Evolutionary conservation across 2,113 vertebrate genomes (phyloP), one percentile per base, ranked within the genome.

Genomic region (Rousettus leschenaultii): DNA sequence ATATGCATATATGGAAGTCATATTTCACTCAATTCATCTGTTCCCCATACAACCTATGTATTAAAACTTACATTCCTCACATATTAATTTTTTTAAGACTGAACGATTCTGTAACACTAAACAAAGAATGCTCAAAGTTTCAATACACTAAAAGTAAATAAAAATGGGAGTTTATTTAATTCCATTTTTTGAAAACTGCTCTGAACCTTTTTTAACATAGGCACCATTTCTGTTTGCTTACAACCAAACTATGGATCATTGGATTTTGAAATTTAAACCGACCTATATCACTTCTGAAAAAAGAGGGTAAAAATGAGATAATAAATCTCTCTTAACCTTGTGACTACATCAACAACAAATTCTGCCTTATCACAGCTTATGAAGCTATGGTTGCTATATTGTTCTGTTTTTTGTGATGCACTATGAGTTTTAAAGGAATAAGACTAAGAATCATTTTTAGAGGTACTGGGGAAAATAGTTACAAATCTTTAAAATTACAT

Each of bases 401-500:
- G 15, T 77, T 97, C 93, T 79, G 77, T 96, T 94, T 90, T 92
- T 90, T 92, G 40, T 51, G 61, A 22, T 51, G 38, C 86, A 89
- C 33, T 48, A 77, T 59, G 35, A 86, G 83, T 84, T 95, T 97
- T 89, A 94, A 83, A 93, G 35, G 15, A 87, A 45, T 88, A 94
- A 86, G 14, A 93, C 0, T 61, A 87, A 92, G 43, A 98, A 95
- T 53, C 63, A 66, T 66, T 91, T 55, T 86, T 22, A 94, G 85
- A 93, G 4, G 43, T 77, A 86, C n/a, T 75, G 6, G 57, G 16
- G 21, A 71, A 97, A 97, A 96, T 11, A 97, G 90, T 84, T 89
- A 80, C 1, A 15, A 59, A 97, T 89, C 79, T 94, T 96, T 74
- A 93, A 73, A 97, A 96, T 95, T 97, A 96, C 95, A 71, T 94